Conservation (phyloP, 2,888 invertebrate species). For the Hymenopus coronatus region DNA sequence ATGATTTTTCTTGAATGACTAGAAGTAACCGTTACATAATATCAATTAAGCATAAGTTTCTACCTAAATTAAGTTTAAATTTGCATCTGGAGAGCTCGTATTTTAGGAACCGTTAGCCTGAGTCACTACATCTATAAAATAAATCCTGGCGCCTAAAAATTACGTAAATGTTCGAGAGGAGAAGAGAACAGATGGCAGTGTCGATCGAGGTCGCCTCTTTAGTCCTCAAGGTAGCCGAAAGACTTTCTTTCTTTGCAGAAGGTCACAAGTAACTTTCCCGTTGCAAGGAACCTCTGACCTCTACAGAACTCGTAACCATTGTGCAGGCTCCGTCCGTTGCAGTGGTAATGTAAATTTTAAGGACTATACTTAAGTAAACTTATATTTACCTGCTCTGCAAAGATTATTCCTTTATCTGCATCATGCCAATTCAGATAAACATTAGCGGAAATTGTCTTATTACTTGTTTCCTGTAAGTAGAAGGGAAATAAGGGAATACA, state of each 20-base stretch:
- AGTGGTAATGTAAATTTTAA: not conserved
- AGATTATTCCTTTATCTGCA: too few species aligned
- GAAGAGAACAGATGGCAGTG: not conserved
- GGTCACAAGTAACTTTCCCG: not conserved
- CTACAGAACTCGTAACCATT: not conserved
- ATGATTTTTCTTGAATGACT: too few species aligned
- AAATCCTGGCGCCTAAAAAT: not conserved
- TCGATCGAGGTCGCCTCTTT: not conserved
- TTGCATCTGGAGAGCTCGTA: too few species aligned
- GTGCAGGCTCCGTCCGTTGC: not conserved
- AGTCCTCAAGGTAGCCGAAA: not conserved
- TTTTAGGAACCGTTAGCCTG: not conserved
- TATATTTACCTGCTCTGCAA: too few species aligned
- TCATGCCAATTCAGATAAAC: too few species aligned
- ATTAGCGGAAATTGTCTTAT: too few species aligned
- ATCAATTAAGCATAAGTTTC: too few species aligned
- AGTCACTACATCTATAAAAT: not conserved
- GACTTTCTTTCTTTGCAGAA: not conserved
- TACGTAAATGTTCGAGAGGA: not conserved
- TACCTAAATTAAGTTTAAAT: too few species aligned
- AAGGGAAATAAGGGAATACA: too few species aligned
- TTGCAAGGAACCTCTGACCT: not conserved
- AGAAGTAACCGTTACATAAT: too few species aligned
- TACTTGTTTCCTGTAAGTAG: too few species aligned
- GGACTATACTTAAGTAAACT: too few species aligned